phyloP scores from a whole-genome alignment of 2,888 invertebrate genomes.

The Heliothis peltigera region DNA sequence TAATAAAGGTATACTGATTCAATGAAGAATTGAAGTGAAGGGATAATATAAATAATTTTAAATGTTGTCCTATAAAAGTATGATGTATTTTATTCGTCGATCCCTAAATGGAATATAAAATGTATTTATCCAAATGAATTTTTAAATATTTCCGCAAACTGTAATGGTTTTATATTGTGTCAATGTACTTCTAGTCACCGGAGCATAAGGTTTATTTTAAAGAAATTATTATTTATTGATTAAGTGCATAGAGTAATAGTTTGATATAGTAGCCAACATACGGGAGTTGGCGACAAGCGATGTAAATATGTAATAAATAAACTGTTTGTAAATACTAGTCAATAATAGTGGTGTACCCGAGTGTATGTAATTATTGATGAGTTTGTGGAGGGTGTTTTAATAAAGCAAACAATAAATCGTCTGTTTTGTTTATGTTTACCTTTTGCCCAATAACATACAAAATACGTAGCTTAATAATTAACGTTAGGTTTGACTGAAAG shows the following conservation, averaged over 20 bases:
- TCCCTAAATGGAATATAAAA: constrained; percentile 51
- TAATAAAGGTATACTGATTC: constrained; percentile 74
- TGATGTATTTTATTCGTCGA: constrained; percentile 59
- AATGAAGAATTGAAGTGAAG: constrained; percentile 54
- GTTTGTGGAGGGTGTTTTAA: constrained; percentile 88
- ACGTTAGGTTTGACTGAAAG: background rate
- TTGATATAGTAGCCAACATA: constrained; percentile 48
- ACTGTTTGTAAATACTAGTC: constrained; percentile 78
- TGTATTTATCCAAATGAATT: constrained; percentile 58
- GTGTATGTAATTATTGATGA: constrained; percentile 83
- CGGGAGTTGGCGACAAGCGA: constrained; percentile 63
- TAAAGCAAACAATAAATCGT: constrained; percentile 83
- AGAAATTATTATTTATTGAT: constrained; percentile 51
- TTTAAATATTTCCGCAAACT: constrained; percentile 35
- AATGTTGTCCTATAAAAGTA: constrained; percentile 59
- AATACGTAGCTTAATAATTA: constrained; percentile 1
- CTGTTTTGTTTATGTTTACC: constrained; percentile 58
- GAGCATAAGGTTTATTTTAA: constrained; percentile 54
- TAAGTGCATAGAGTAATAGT: constrained; percentile 55
- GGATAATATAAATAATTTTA: constrained; percentile 55
- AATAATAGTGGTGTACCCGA: constrained; percentile 79
- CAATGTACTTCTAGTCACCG: constrained; percentile 61
- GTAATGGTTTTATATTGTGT: constrained; percentile 42
- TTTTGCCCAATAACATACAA: constrained; percentile 3
- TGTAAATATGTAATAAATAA: constrained; percentile 77